Evolutionary conservation across 2,888 invertebrate species (phyloP).

Genomic region (Drosophila phalerata): DNA sequence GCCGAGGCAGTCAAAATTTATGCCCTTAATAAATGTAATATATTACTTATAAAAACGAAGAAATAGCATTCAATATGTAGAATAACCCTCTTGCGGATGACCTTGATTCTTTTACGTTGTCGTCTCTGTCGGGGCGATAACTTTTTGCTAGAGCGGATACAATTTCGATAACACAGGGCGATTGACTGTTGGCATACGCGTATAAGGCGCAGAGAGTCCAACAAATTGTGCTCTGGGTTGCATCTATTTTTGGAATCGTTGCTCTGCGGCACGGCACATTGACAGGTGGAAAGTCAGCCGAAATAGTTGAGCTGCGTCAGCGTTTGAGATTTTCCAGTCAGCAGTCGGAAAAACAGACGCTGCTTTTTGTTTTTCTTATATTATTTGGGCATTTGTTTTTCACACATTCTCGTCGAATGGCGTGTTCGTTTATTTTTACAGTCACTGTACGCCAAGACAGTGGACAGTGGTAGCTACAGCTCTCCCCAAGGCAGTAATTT

Average conservation of each 20-base stretch:
- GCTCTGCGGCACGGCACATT: conserved; percentile 15
- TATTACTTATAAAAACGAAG: conserved; percentile 36
- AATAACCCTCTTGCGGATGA: conserved; percentile 12
- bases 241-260: conserved; percentile 42
- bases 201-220: conserved; percentile 40
- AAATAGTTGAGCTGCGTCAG: conserved; percentile 68
- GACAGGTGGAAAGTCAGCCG: conserved; percentile 56
- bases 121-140: conserved; percentile 34
- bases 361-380: not conserved
- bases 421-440: conserved; percentile 72
- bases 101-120: conserved; percentile 28
- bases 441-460: conserved; percentile 33
- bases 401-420: conserved; percentile 66
- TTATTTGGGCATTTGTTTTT: conserved; percentile 34
- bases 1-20: conserved; percentile 30
- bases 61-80: conserved; percentile 20
- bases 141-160: conserved; percentile 69
- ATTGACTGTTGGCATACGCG: conserved; percentile 26
- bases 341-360: not conserved
- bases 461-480: conserved; percentile 1
- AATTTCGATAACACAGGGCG: conserved; percentile 62
- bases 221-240: conserved; percentile 60
- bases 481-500: conserved; percentile 38
- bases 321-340: conserved; percentile 64
- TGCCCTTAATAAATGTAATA: conserved; percentile 45